Percentiles rank a stretch among this genome's conserved stretches.
Conservation (phyloP, 2,797 vertebrate species). For the Poeciliopsis gracilis region DNA sequence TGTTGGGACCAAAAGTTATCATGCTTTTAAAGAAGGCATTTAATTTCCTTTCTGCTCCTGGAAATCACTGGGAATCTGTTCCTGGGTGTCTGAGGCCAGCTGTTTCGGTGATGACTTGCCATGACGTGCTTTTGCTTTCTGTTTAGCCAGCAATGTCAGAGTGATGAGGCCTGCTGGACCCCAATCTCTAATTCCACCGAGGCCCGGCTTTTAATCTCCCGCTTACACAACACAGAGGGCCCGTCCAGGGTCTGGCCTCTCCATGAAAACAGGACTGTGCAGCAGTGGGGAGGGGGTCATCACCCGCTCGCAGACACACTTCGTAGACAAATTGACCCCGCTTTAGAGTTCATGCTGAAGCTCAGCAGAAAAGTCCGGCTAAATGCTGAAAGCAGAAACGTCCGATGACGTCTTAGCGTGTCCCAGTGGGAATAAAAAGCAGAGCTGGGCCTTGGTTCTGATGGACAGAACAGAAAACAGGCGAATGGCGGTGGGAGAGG, state of each 20-base stretch:
- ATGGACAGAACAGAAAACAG: conserved; percentile 63
- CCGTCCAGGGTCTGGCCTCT: conserved; percentile 49
- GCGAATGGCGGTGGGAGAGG: conserved; percentile 49
- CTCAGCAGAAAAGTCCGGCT: conserved; percentile 53
- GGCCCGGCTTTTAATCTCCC: conserved; percentile 66
- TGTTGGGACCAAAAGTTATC: background rate
- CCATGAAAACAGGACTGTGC: conserved; percentile 50
- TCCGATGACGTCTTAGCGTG: conserved; percentile 59
- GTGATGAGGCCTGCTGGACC: conserved; percentile 24
- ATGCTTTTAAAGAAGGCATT: background rate
- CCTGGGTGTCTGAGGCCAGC: background rate
- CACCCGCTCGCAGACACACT: conserved; percentile 59
- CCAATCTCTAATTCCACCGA: conserved; percentile 44
- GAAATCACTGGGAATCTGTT: conserved; percentile 2
- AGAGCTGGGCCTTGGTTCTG: conserved; percentile 35
- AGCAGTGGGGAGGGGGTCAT: conserved; percentile 45
- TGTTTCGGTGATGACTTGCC: conserved; percentile 25
- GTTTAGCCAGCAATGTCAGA: conserved; percentile 29
- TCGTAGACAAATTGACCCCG: conserved; percentile 31
- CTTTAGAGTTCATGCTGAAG: conserved; percentile 52
- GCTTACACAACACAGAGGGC: conserved; percentile 69
- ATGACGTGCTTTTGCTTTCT: conserved; percentile 26
- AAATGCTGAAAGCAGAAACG: conserved; percentile 75
- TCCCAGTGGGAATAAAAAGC: conserved; percentile 55
- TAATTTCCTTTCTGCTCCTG: background rate